phyloP scores from a whole-genome alignment of 1,140 invertebrate species.

The Agrilus planipennis region DNA sequence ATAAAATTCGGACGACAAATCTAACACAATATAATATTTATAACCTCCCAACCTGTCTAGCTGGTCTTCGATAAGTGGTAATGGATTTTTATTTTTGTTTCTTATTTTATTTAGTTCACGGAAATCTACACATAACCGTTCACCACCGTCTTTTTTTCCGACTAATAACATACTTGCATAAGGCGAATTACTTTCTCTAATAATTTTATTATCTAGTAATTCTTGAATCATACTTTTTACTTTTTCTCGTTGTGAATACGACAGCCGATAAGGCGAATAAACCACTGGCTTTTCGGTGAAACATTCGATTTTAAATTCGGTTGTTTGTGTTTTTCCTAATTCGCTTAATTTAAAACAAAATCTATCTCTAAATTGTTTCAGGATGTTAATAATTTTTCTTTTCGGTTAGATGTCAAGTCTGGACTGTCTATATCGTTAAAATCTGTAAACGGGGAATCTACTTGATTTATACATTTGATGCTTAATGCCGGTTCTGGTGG shows the following conservation, averaged over 20 bases:
- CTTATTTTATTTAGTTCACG: background rate
- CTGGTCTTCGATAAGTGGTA: too few relatives aligned
- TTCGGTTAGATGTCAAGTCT: too few relatives aligned
- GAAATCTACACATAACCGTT: background rate
- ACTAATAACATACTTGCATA: background rate
- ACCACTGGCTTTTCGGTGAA: background rate
- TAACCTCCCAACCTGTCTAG: too few relatives aligned
- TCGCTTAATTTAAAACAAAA: background rate
- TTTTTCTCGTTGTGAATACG: background rate
- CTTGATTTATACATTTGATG: too few relatives aligned
- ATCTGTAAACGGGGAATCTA: too few relatives aligned
- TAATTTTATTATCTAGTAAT: background rate
- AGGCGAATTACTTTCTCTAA: background rate
- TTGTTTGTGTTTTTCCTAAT: background rate
- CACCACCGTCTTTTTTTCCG: background rate
- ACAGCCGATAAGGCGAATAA: background rate
- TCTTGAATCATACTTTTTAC: background rate
- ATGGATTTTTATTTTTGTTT: background rate
- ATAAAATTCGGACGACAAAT: too few relatives aligned
- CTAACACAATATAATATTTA: too few relatives aligned
- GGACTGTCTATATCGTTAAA: too few relatives aligned
- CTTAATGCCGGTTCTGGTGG: too few relatives aligned
- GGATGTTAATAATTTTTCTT: too few relatives aligned
- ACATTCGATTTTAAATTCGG: background rate
- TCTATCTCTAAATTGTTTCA: background rate